phyloP scores from a whole-genome alignment of 2,888 invertebrate genomes.

The Nomada goodeniana region DNA sequence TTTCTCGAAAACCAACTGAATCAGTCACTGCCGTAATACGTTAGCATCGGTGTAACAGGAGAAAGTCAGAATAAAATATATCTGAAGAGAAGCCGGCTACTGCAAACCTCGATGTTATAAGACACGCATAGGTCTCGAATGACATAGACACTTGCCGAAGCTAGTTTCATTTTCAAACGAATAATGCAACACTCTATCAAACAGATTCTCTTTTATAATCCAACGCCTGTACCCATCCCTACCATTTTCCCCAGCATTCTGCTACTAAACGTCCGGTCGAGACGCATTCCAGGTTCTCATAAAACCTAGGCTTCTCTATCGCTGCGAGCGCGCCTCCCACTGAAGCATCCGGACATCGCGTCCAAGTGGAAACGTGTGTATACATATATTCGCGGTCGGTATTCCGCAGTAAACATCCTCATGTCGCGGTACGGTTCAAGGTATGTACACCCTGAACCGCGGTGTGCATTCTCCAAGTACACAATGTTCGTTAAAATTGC shows the following conservation, averaged over 20 bases:
- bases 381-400: neutral
- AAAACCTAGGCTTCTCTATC: neutral
- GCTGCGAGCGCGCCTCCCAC: neutral
- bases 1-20: too few relatives aligned
- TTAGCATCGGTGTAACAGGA: too few relatives aligned
- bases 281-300: neutral
- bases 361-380: neutral
- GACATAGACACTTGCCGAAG: too few relatives aligned
- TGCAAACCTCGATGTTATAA: too few relatives aligned
- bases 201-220: too few relatives aligned
- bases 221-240: too few relatives aligned
- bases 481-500: constrained; percentile 63
- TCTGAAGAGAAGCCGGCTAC: too few relatives aligned
- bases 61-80: too few relatives aligned
- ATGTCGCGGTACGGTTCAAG: neutral
- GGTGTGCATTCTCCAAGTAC: constrained; percentile 3
- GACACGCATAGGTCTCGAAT: too few relatives aligned
- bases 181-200: too few relatives aligned
- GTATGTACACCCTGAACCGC: constrained; percentile 25
- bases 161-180: too few relatives aligned
- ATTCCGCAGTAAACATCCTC: constrained; percentile 1
- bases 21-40: too few relatives aligned
- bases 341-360: neutral
- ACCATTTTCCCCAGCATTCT: neutral
- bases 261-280: neutral